These are phyloP conservation scores for Lasiommata megera DNA, from an alignment of 2,888 invertebrate genomes.

Conservation along the genomic window DNA sequence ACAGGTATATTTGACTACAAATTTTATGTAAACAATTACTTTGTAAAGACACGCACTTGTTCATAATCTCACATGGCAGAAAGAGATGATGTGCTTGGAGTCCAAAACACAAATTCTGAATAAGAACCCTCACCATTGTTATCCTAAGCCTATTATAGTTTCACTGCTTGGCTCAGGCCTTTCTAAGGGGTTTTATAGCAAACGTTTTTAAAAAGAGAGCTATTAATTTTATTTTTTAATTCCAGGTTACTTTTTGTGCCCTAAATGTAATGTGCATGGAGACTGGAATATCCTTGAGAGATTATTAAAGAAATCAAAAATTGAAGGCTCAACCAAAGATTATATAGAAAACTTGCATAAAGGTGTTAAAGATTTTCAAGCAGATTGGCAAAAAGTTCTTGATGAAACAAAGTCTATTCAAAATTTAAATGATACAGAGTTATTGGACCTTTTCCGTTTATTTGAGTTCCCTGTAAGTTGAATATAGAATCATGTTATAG, in stretches of 20 bases:
- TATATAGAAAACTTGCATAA: constrained; percentile 56
- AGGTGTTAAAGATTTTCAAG: constrained; percentile 58
- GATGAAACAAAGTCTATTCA: constrained; percentile 64
- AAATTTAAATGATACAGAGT: constrained; percentile 62
- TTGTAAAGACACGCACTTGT: no score
- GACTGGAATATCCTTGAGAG: constrained; percentile 83
- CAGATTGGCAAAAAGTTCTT: constrained; percentile 70
- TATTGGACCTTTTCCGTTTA: constrained; percentile 69
- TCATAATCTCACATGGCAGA: no score
- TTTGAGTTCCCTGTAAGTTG: constrained; percentile 82
- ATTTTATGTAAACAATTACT: no score
- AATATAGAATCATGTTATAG: no score
- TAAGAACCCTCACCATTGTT: no score
- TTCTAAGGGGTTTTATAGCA: no score
- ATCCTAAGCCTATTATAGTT: no score
- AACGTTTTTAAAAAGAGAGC: no score
- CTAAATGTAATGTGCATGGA: constrained; percentile 84
- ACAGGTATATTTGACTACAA: constrained; percentile 81
- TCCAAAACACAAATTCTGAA: no score
- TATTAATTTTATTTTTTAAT: constrained; percentile 26
- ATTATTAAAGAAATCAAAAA: constrained; percentile 67
- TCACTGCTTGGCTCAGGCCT: no score
- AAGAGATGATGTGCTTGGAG: no score
- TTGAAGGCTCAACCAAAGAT: constrained; percentile 56
- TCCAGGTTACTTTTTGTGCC: constrained; percentile 87